Conservation (phyloP, 2,888 invertebrate genomes). For the Fissipunctia ypsillon region DNA sequence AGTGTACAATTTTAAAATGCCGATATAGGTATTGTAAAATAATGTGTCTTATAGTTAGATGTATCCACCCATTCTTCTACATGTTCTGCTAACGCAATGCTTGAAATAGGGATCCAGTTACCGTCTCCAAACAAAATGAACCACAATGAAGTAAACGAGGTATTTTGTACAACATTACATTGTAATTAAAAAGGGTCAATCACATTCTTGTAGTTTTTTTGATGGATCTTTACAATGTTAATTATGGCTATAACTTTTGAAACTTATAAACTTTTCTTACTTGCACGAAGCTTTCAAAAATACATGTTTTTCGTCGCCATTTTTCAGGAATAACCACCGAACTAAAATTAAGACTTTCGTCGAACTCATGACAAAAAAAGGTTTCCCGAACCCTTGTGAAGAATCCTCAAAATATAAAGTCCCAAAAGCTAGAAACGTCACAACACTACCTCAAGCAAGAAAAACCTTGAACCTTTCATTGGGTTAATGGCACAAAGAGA, state of each 20-base stretch:
- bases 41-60: not conserved
- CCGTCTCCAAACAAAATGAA: not conserved
- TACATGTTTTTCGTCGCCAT: too few relatives aligned
- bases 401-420: not conserved
- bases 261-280: not conserved
- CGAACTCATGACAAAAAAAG: not conserved
- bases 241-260: not conserved
- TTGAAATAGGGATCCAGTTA: not conserved
- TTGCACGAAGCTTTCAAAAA: not conserved
- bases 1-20: slow-evolving; percentile 6
- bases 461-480: not conserved
- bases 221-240: not conserved
- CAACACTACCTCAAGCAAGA: not conserved
- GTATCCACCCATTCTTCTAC: not conserved
- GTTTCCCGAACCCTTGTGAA: not conserved
- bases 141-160: not conserved
- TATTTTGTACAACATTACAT: not conserved
- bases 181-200: not conserved
- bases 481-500: too few relatives aligned
- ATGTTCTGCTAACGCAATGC: not conserved
- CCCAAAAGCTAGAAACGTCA: not conserved
- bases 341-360: not conserved
- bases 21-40: not conserved
- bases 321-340: too few relatives aligned
- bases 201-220: not conserved